phyloP scores from a whole-genome alignment of 2,797 vertebrate species.

The Myotis myotis region DNA sequence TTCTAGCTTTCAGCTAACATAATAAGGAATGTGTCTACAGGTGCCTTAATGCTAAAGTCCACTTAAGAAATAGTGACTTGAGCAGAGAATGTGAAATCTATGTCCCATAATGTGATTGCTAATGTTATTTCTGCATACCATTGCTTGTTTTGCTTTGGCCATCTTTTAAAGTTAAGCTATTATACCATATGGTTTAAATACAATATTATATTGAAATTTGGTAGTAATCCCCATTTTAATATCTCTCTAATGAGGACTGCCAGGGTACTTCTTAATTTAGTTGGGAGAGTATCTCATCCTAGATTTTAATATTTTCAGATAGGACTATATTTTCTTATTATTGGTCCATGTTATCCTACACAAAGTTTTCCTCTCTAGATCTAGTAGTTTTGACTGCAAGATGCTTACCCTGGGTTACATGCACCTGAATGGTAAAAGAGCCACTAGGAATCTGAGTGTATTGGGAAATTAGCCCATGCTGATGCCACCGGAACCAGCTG shows the following conservation, averaged over 20 bases:
- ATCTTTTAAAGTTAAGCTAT: conserved; percentile 39
- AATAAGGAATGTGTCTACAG: background rate
- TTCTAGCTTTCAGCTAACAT: conserved; percentile 30
- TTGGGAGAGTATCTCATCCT: background rate
- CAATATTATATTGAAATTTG: conserved; percentile 35
- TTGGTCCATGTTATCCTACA: background rate
- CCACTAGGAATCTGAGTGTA: background rate
- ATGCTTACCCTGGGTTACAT: background rate
- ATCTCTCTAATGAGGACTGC: background rate
- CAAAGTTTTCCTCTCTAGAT: conserved; percentile 9
- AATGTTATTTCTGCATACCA: background rate
- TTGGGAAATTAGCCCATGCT: background rate
- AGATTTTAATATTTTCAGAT: conserved; percentile 52
- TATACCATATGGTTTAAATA: conserved; percentile 21
- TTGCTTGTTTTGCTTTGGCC: conserved; percentile 39
- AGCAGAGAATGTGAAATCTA: conserved; percentile 36
- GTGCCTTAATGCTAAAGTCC: conserved; percentile 40
- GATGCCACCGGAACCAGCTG: background rate
- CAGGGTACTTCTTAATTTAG: background rate
- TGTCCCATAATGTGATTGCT: conserved; percentile 29
- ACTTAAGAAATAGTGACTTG: conserved; percentile 7
- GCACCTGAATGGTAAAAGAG: background rate
- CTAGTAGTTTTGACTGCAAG: background rate
- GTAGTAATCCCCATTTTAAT: conserved; percentile 28
- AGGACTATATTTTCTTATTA: conserved; percentile 34